These are phyloP conservation scores for Gorsachius magnificus DNA, from an alignment of 2,797 vertebrate species.

Conservation along the genomic window DNA sequence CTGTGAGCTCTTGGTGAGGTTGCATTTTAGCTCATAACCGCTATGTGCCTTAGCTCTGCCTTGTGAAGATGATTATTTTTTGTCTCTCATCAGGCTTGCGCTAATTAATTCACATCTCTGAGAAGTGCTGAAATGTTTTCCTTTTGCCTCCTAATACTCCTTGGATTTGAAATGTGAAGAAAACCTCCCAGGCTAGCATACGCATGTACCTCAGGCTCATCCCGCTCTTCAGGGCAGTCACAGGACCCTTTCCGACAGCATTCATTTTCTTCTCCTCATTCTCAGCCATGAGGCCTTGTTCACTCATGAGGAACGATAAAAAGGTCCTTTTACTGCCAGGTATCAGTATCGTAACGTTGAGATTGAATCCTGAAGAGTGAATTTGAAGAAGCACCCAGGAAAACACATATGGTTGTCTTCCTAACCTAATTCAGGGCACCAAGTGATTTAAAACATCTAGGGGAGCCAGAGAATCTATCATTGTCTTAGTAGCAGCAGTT, in stretches of 20 bases:
- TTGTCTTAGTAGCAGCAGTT: neutral
- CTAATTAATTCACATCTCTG: neutral
- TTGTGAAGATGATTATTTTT: neutral
- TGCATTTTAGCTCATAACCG: neutral
- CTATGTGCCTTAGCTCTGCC: neutral
- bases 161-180: neutral
- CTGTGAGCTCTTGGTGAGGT: neutral
- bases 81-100: neutral
- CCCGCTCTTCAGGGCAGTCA: neutral
- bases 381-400: neutral
- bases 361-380: neutral
- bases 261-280: neutral
- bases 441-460: neutral
- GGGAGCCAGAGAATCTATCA: neutral
- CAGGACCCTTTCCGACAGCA: neutral
- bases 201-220: neutral
- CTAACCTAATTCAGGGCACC: neutral
- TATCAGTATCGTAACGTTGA: neutral
- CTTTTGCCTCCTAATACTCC: neutral
- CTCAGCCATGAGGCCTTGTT: neutral
- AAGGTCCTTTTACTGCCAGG: neutral
- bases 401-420: neutral
- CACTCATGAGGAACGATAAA: neutral
- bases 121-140: neutral
- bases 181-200: neutral